Conservation (phyloP, 2,797 vertebrate genomes). For the Micropoecilia bifurca region DNA sequence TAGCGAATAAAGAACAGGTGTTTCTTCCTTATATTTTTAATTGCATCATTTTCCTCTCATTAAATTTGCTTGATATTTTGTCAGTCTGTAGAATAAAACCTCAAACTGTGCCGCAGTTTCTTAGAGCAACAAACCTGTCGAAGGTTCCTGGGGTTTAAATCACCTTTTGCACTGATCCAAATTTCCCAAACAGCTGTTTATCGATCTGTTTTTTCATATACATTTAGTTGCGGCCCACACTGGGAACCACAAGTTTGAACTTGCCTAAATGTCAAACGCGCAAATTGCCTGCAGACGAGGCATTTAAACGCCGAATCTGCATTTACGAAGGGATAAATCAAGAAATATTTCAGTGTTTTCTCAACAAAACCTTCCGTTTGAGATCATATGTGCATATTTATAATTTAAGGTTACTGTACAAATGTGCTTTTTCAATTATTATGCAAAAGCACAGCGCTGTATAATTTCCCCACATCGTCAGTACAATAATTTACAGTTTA, state of each 20-base stretch:
- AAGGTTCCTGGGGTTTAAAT: neutral
- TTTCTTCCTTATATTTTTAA: neutral
- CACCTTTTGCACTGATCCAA: neutral
- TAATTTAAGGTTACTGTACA: conserved; percentile 1
- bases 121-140: neutral
- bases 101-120: neutral
- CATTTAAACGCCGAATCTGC: neutral
- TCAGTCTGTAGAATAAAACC: neutral
- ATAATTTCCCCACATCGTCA: neutral
- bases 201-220: neutral
- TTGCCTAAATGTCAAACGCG: neutral
- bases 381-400: neutral
- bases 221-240: neutral
- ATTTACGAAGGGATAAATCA: neutral
- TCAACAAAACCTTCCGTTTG: neutral
- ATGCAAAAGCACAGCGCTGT: neutral
- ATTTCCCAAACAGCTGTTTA: neutral
- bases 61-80: neutral
- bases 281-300: neutral
- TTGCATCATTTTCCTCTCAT: neutral
- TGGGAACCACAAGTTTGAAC: neutral
- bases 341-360: neutral
- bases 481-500: conserved; percentile 18
- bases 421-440: neutral
- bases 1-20: neutral